These are phyloP conservation scores for Buphagus erythrorhynchus DNA, from an alignment of 2,797 vertebrate genomes.

Conservation along the genomic window DNA sequence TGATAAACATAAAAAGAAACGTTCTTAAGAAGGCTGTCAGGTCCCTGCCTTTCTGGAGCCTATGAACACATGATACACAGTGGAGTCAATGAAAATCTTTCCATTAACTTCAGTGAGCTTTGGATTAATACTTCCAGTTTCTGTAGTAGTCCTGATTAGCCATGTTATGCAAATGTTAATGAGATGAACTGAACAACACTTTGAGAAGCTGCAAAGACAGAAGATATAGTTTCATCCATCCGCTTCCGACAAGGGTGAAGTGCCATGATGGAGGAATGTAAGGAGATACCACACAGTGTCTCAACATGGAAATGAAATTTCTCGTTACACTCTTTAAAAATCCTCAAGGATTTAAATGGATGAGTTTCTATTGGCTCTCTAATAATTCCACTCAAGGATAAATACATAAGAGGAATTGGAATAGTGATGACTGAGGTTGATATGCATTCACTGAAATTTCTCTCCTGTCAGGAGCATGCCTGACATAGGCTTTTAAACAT, in stretches of 20 bases:
- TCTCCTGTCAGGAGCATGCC: neutral
- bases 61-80: neutral
- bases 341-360: neutral
- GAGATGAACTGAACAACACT: neutral
- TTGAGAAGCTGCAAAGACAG: neutral
- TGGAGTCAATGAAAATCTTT: neutral
- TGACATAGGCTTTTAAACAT: neutral
- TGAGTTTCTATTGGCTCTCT: neutral
- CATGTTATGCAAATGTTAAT: neutral
- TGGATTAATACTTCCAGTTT: neutral
- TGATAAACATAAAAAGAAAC: neutral
- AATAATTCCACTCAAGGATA: neutral
- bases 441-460: neutral
- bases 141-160: neutral
- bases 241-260: neutral
- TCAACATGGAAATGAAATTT: neutral
- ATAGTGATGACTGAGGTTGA: neutral
- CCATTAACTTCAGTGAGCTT: neutral
- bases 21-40: neutral
- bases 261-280: neutral
- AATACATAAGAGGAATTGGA: constrained; percentile 4
- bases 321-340: neutral
- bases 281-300: neutral
- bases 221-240: neutral
- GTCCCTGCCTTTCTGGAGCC: neutral